Percentiles rank a stretch among this genome's conserved stretches.
Conservation (phyloP, 1,140 invertebrate species). For the Drosophila mayri region DNA sequence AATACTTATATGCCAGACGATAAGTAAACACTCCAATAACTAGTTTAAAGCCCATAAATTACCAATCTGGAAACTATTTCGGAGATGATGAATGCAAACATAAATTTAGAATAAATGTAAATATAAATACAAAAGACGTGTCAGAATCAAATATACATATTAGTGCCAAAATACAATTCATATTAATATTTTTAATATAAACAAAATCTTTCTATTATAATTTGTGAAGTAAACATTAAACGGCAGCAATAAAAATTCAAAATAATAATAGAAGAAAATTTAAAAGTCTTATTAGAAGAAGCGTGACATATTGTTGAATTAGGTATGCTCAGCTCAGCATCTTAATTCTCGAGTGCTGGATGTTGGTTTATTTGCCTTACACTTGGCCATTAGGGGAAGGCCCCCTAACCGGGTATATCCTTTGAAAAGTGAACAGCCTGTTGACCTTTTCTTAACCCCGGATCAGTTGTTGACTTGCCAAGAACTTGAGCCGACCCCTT, state of each 20-base stretch:
- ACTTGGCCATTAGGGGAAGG: slow-evolving; percentile 32
- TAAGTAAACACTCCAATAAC: too few relatives aligned
- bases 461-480: slow-evolving; percentile 45
- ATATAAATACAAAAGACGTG: too few relatives aligned
- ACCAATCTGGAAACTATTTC: too few relatives aligned
- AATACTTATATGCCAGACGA: too few relatives aligned
- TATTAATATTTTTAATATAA: neutral
- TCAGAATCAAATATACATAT: too few relatives aligned
- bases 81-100: too few relatives aligned
- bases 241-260: too few relatives aligned
- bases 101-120: too few relatives aligned
- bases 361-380: slow-evolving; percentile 27
- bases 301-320: slow-evolving; percentile 3
- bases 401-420: neutral
- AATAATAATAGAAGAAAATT: neutral
- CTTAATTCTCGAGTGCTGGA: slow-evolving; percentile 8
- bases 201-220: neutral
- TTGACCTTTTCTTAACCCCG: slow-evolving; percentile 50
- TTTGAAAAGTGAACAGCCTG: slow-evolving; percentile 39
- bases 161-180: too few relatives aligned
- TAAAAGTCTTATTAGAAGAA: neutral
- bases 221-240: neutral
- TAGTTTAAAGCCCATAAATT: too few relatives aligned
- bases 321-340: neutral
- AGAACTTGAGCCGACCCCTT: slow-evolving; percentile 38